Evolutionary conservation across 2,888 invertebrate genomes (phyloP).

Genomic region (Polyommatus icarus): DNA sequence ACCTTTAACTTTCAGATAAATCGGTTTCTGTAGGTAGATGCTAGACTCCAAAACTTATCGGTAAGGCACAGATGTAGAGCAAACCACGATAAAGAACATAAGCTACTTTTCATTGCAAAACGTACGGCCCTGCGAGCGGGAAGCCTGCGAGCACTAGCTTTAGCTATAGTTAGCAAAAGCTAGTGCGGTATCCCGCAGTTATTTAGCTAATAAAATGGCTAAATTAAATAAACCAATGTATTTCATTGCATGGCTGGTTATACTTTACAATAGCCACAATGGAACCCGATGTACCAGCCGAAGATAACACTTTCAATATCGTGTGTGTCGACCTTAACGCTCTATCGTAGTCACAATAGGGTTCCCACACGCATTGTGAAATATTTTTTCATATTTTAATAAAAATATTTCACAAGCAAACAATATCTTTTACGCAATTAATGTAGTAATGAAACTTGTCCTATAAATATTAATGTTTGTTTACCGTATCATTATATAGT

Average conservation of each 20-base stretch:
- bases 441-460: background rate
- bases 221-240: background rate
- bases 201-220: too few species aligned
- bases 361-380: conserved; percentile 23
- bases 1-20: too few species aligned
- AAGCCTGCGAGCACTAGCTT: too few species aligned
- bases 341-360: conserved; percentile 8
- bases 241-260: background rate
- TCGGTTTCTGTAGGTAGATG: too few species aligned
- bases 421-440: background rate
- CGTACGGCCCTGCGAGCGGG: too few species aligned
- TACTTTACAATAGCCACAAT: background rate
- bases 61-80: too few species aligned
- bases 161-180: too few species aligned
- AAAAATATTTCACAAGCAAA: conserved; percentile 13
- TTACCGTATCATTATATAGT: background rate
- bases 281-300: background rate
- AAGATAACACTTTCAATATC: conserved; percentile 5
- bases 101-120: too few species aligned
- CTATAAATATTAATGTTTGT: background rate
- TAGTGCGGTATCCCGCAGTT: too few species aligned
- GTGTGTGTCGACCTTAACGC: conserved; percentile 9
- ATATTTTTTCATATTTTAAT: conserved; percentile 1
- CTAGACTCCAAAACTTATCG: too few species aligned
- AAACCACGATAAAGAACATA: too few species aligned